A percentile compares a stretch with the other conserved stretches of the same genome.
These are phyloP conservation scores for Drosophila orosa DNA, from an alignment of 1,140 invertebrate species.

Conservation along the genomic window DNA sequence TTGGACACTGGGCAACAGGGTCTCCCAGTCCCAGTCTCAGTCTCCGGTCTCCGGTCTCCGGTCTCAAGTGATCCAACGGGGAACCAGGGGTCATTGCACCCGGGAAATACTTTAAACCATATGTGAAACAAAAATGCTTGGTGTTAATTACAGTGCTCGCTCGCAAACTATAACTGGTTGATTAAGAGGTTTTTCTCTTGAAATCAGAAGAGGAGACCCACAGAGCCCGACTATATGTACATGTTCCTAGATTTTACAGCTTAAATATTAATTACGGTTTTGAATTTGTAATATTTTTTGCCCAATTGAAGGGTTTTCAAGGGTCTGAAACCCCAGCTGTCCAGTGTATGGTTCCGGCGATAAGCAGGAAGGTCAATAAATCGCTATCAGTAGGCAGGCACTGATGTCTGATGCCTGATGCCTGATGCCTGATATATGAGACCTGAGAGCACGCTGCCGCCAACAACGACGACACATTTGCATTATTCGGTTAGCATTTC, in stretches of 20 bases:
- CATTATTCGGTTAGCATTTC: slow-evolving; percentile 30
- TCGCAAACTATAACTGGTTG: slow-evolving; percentile 19
- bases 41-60: background rate
- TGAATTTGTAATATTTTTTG: background rate
- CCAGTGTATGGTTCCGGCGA: slow-evolving; percentile 39
- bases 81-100: slow-evolving; percentile 54
- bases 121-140: slow-evolving; percentile 40
- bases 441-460: slow-evolving; percentile 17
- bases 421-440: slow-evolving; percentile 52
- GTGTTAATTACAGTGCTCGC: slow-evolving; percentile 27
- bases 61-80: slow-evolving; percentile 11
- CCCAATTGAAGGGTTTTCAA: slow-evolving; percentile 1
- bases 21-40: slow-evolving; percentile 1
- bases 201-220: slow-evolving; percentile 9
- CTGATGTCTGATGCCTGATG: slow-evolving; percentile 58
- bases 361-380: slow-evolving; percentile 81
- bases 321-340: slow-evolving; percentile 6
- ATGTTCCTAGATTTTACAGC: background rate
- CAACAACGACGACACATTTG: slow-evolving; percentile 35
- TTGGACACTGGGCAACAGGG: slow-evolving; percentile 14
- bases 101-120: slow-evolving; percentile 42
- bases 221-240: background rate
- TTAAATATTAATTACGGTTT: background rate
- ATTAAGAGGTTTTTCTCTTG: slow-evolving; percentile 20
- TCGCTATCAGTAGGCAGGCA: slow-evolving; percentile 49